A percentile compares a stretch with the other conserved stretches of the same genome.
phyloP scores from a whole-genome alignment of 2,113 vertebrate species.

The Sebastes fasciatus region DNA sequence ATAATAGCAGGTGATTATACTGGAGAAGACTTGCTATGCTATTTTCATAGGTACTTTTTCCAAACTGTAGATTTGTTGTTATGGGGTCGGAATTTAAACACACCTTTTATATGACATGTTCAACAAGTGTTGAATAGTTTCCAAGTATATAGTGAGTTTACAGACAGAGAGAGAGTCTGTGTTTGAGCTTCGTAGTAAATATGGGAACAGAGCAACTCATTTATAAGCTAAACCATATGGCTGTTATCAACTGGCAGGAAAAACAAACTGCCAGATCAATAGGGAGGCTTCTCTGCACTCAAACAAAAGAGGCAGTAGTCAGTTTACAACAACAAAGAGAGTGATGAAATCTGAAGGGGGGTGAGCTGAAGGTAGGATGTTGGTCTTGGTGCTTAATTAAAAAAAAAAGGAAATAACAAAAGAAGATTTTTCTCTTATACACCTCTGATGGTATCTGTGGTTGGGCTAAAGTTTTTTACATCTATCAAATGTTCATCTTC shows the following conservation, averaged over 20 bases:
- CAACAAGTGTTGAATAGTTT: not conserved
- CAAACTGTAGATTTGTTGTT: slow-evolving; percentile 8
- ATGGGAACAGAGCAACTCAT: slow-evolving; percentile 1
- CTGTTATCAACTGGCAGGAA: slow-evolving; percentile 37
- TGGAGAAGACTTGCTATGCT: slow-evolving; percentile 46
- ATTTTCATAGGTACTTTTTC: slow-evolving; percentile 18
- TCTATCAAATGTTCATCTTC: slow-evolving; percentile 5
- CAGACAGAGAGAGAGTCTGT: not conserved
- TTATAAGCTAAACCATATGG: slow-evolving; percentile 10
- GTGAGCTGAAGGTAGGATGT: slow-evolving; percentile 22
- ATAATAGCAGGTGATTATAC: slow-evolving; percentile 68
- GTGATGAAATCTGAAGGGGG: slow-evolving; percentile 51
- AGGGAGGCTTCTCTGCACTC: slow-evolving; percentile 32
- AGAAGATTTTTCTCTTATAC: not conserved
- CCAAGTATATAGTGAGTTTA: not conserved
- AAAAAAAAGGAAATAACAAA: not conserved
- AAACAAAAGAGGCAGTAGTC: slow-evolving; percentile 54
- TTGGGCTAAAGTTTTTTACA: not conserved
- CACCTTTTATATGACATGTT: not conserved
- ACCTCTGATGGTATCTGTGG: not conserved
- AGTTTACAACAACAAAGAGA: slow-evolving; percentile 58
- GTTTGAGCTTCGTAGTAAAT: not conserved
- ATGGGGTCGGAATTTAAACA: slow-evolving; percentile 11
- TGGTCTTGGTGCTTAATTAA: slow-evolving; percentile 19
- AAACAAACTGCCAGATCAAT: slow-evolving; percentile 42